Base-by-base conservation (phyloP, 2,888 invertebrate species). In the Kuschelorhynchus macadamiae region DNA sequence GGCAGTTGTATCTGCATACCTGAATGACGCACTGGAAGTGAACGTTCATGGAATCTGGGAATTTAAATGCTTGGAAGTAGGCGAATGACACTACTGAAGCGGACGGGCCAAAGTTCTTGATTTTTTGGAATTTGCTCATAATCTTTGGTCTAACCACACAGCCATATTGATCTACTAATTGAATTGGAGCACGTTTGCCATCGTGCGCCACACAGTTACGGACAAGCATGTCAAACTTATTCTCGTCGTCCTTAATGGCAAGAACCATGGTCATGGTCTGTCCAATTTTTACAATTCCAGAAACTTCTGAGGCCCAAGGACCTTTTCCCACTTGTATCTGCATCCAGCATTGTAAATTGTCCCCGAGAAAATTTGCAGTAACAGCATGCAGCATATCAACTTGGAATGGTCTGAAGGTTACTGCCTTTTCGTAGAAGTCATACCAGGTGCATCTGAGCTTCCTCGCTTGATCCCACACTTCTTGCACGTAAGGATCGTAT, bases 201-300 rank as follows among this genome's bases (percentile, higher is more conserved):
- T 96, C 96, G 80, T 96, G 96, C 39, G 96, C 96, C 17, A 96
- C 95, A 83, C 96, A 96, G 82, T 96, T 96, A 72, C 96, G 88
- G 32, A 96, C 96, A 72, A 96, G 84, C 96, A 96, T 96, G 79
- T 96, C 96, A 83, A 96, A 96, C 85, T 96, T 96, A 79, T 95
- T 96, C 84, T 96, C 96, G 77, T 96, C 96, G 76, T 96, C 96
- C 84, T 96, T 96, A 79, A 96, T 96, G 17, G 96, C 96, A 67
- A 96, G 86, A 9, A 96, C 96, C 96, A 96, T 96, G 9, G 96
- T 96, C 96, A 96, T 96, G 0, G 96, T 96, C 82, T 96, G 96
- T 18, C 96, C 96, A 74, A 96, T 96, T 85, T 96, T 96, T 8
- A 96, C 96, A 78, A 96, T 95, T 59, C 96, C 96, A 0, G 95